Percentiles rank a stretch among this genome's conserved stretches.
Evolutionary conservation across 2,888 invertebrate genomes (phyloP).

Genomic region (Volucella inanis): DNA sequence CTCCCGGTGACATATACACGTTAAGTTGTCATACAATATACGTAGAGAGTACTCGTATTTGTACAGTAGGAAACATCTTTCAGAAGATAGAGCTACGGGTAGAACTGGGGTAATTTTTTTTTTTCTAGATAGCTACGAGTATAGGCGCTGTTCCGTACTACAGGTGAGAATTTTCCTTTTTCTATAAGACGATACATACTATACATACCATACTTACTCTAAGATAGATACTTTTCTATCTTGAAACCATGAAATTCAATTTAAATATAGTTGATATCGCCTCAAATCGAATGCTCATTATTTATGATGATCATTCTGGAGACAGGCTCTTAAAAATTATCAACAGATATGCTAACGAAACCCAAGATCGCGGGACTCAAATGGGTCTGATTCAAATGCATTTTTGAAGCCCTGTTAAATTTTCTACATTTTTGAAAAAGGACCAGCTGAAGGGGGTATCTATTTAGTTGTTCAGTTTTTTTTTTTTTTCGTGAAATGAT

Average conservation of each 20-base stretch:
- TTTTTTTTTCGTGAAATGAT: conserved; percentile 7
- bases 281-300: conserved; percentile 13
- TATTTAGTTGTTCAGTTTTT: conserved; percentile 10
- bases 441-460: conserved; percentile 2
- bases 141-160: too few relatives aligned
- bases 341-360: not conserved
- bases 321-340: not conserved
- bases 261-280: conserved; percentile 10
- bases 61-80: too few relatives aligned
- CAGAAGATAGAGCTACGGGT: too few relatives aligned
- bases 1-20: conserved; percentile 33
- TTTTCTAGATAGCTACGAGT: too few relatives aligned
- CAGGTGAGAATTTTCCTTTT: conserved; percentile 31
- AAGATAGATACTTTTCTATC: not conserved
- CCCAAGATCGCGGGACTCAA: not conserved
- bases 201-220: not conserved
- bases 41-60: not conserved
- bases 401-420: not conserved
- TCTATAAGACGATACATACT: too few relatives aligned
- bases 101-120: too few relatives aligned
- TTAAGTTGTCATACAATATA: conserved; percentile 27
- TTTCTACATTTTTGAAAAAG: conserved; percentile 1
- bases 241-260: conserved; percentile 2
- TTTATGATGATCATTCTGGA: conserved; percentile 10
- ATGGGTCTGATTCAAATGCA: conserved; percentile 1